Evolutionary conservation across 1,140 invertebrate genomes (phyloP), one percentile per base, ranked within the genome.

Genomic region (Berghia stephanieae): DNA sequence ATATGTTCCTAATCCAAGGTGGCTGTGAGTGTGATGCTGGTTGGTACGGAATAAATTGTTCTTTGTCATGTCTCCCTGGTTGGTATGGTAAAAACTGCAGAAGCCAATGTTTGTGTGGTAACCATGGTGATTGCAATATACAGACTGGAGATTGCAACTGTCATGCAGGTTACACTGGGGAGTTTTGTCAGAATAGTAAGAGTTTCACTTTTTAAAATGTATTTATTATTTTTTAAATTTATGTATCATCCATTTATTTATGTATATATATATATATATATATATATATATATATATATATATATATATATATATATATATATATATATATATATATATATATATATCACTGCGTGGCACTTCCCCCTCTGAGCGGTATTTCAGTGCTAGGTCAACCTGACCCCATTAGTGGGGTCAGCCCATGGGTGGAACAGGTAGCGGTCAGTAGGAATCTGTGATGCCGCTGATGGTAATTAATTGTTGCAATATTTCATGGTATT

Each of bases 31-130:
- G 87, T 78, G 31, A 80, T 46, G 78, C 74, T 60, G 85, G 86
- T n/a, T 86, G 81, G 81, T 66, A 78, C 73, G 85, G 84, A 36
- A 46, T 77, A 13, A 78, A 75, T 38, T 85, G 84, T 67, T 78
- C 70, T 63, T 38, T 71, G 60, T 43, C 66, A 67, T 98, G 97
- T 87, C 92, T 93, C 0, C 86, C 92, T 21, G 94, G 94, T 6
- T 93, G 90, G 44, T 98, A 92, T 88, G 96, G 96, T 18, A 80
- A 91, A 24, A 93, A 94, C 80, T 98, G 96, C 84, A 87, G 89
- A 24, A 86, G 91, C 63, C 90, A 89, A 49, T 98, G 96, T 83
- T 86, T 85, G 16, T 98, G 96, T 88, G 82, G 92, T 85, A 94
- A 96, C 88, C 93, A 92, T 66, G 85, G 78, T 36, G 66, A 52